Conservation (phyloP, 2,888 invertebrate genomes). For the Tromatobia lineatoria region DNA sequence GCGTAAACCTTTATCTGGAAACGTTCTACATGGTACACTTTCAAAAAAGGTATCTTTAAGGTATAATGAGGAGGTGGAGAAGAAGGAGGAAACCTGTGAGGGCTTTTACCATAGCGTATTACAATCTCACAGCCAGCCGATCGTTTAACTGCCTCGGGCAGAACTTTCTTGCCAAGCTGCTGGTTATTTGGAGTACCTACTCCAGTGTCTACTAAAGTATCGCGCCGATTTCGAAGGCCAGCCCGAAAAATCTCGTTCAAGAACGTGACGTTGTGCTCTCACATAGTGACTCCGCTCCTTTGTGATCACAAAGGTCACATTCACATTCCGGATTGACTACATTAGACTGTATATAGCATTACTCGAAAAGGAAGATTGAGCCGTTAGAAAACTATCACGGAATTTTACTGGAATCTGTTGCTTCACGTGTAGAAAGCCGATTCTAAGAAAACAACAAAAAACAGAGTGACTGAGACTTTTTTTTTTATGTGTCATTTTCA, state of each 20-base stretch:
- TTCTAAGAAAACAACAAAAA: not conserved
- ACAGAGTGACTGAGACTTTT: no score
- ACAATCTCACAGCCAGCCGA: constrained; percentile 6
- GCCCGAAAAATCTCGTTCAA: constrained; percentile 57
- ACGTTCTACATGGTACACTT: constrained; percentile 51
- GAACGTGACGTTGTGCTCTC: constrained; percentile 49
- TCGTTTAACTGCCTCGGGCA: constrained; percentile 52
- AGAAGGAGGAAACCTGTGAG: constrained; percentile 53
- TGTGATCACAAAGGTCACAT: constrained; percentile 46
- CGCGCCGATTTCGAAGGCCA: constrained; percentile 51
- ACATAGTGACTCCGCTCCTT: constrained; percentile 34
- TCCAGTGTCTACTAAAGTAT: constrained; percentile 35
- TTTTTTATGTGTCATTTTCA: no score
- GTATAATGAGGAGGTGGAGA: constrained; percentile 27
- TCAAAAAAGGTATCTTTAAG: constrained; percentile 55
- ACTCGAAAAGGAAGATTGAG: constrained; percentile 29
- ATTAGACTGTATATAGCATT: not conserved
- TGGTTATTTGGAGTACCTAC: constrained; percentile 61
- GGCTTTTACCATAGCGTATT: constrained; percentile 56
- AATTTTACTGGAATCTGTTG: constrained; percentile 30
- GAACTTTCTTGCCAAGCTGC: constrained; percentile 62
- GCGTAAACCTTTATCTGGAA: constrained; percentile 40
- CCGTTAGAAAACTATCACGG: constrained; percentile 22
- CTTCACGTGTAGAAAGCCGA: constrained; percentile 13
- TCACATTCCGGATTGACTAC: constrained; percentile 35